Evolutionary conservation across 1,140 invertebrate species (phyloP).

Genomic region (Trichonephila inaurata): DNA sequence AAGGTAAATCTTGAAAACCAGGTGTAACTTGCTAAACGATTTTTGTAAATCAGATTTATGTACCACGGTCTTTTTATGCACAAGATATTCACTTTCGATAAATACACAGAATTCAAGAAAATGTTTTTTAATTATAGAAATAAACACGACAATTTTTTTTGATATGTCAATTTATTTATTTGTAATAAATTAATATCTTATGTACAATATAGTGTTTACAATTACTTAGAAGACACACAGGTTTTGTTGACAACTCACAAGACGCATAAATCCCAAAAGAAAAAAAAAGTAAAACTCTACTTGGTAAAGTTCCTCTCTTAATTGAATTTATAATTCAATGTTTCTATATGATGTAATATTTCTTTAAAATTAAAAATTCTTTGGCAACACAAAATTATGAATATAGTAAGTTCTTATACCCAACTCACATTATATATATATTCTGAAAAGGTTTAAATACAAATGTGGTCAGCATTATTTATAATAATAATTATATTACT

Average conservation of each 20-base stretch:
- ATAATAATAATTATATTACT: too few species aligned
- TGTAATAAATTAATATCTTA: conserved; percentile 20
- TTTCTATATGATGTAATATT: too few species aligned
- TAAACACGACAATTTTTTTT: neutral
- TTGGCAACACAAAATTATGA: neutral
- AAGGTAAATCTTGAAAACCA: too few species aligned
- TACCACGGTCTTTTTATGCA: too few species aligned
- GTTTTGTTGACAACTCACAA: neutral
- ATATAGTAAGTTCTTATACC: neutral
- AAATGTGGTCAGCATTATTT: neutral
- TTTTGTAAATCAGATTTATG: too few species aligned
- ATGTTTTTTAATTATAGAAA: too few species aligned
- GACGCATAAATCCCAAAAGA: neutral
- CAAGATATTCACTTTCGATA: too few species aligned
- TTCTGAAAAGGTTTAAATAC: neutral
- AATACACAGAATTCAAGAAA: too few species aligned
- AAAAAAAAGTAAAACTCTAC: neutral
- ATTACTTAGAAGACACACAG: neutral
- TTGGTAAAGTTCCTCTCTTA: neutral
- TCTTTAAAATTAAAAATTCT: neutral
- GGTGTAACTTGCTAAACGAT: too few species aligned
- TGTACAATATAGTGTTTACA: conserved; percentile 4
- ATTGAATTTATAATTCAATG: neutral
- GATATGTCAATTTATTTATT: conserved; percentile 19
- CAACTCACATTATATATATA: neutral